Percentiles rank a stretch among this genome's conserved stretches.
Conservation (phyloP, 2,888 invertebrate species). For the Heliconius sara region DNA sequence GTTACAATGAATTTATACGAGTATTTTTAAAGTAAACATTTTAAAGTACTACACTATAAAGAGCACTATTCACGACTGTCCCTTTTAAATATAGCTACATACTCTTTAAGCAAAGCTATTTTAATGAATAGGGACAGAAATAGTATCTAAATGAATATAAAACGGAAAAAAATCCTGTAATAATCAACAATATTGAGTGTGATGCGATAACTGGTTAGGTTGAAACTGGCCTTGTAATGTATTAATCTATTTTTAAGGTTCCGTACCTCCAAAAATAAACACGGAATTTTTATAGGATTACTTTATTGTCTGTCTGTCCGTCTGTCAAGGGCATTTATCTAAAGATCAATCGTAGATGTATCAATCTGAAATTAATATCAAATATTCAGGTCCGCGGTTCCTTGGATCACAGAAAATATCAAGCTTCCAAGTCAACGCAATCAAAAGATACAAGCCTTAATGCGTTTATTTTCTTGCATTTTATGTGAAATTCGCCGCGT, state of each 20-base stretch:
- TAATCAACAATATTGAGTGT: not conserved
- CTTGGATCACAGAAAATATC: too few species aligned
- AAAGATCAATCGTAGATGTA: too few species aligned
- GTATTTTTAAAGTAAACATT: not conserved
- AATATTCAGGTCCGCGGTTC: too few species aligned
- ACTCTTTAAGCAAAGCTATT: not conserved
- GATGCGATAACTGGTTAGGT: not conserved
- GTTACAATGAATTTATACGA: not conserved
- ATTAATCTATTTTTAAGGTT: not conserved
- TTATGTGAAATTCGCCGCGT: too few species aligned
- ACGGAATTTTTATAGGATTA: too few species aligned
- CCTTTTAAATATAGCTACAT: not conserved
- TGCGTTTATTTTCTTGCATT: too few species aligned
- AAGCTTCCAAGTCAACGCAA: too few species aligned
- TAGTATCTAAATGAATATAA: not conserved
- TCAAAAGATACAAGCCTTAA: too few species aligned
- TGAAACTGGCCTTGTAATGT: not conserved
- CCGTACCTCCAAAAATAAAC: too few species aligned
- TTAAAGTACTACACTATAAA: not conserved
- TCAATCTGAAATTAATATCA: too few species aligned
- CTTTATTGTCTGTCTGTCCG: too few species aligned
- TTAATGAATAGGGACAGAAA: not conserved
- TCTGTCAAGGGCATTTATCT: too few species aligned
- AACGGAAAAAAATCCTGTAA: not conserved
- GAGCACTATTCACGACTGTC: not conserved